Evolutionary conservation across 2,113 vertebrate genomes (phyloP).

Genomic region (Triplophysa dalaica): DNA sequence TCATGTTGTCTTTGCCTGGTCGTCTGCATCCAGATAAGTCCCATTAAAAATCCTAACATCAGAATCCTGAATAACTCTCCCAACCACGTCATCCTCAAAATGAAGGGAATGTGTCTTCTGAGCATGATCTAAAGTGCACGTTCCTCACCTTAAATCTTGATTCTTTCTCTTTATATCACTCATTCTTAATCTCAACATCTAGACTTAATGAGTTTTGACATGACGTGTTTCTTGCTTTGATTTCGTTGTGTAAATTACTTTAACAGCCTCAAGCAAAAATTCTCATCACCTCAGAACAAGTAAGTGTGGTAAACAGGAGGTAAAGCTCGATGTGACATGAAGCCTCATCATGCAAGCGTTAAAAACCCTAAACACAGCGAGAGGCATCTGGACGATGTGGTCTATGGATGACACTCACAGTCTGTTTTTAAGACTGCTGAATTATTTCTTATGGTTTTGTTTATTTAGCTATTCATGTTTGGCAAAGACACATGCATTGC

Average conservation of each 20-base stretch:
- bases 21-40: slow-evolving; percentile 13
- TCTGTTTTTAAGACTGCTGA: background rate
- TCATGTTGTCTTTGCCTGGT: slow-evolving; percentile 13
- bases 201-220: background rate
- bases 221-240: slow-evolving; percentile 76
- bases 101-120: background rate
- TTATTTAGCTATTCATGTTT: background rate
- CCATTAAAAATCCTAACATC: no score
- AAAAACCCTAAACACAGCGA: slow-evolving; percentile 61
- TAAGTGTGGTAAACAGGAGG: slow-evolving; percentile 81
- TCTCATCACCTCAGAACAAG: slow-evolving; percentile 92
- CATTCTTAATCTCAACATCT: background rate
- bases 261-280: slow-evolving; percentile 99
- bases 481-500: slow-evolving; percentile 24
- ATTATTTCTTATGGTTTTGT: no score
- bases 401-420: background rate
- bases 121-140: slow-evolving; percentile 19
- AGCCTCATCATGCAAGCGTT: slow-evolving; percentile 86
- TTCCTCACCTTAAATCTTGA: background rate
- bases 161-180: background rate
- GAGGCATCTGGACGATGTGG: slow-evolving; percentile 3
- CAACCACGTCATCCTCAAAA: background rate
- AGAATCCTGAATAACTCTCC: background rate
- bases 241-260: slow-evolving; percentile 87
- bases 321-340: slow-evolving; percentile 80